phyloP scores from a whole-genome alignment of 2,888 invertebrate species.

The Trichogramma dendrolimi region DNA sequence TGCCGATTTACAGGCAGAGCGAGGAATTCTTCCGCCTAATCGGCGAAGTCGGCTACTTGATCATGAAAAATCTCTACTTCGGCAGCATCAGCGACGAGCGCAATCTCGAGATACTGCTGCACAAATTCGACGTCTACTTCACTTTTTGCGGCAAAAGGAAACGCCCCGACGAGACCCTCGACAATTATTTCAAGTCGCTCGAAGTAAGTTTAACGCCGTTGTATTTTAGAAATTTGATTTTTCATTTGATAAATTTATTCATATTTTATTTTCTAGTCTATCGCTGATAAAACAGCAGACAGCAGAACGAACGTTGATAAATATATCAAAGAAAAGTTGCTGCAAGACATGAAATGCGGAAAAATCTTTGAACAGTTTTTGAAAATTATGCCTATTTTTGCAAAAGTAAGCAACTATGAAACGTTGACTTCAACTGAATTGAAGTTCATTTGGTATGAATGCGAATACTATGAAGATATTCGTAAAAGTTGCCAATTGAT shows the following conservation, averaged over 20 bases:
- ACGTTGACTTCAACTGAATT: constrained; percentile 11
- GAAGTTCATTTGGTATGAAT: constrained; percentile 18
- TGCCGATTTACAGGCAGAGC: constrained; percentile 16
- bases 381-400: neutral
- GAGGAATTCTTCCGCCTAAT: constrained; percentile 5
- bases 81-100: neutral
- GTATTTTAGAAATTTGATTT: neutral
- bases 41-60: constrained; percentile 12
- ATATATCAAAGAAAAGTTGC: constrained; percentile 17
- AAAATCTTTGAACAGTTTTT: constrained; percentile 10
- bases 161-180: constrained; percentile 9
- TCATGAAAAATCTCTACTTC: constrained; percentile 15
- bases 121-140: constrained; percentile 21
- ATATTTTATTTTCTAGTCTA: constrained; percentile 9
- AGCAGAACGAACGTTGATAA: constrained; percentile 1
- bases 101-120: constrained; percentile 6
- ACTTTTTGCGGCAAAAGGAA: constrained; percentile 11
- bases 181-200: constrained; percentile 11
- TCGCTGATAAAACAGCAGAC: constrained; percentile 16
- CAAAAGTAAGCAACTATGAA: constrained; percentile 12
- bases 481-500: neutral
- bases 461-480: neutral
- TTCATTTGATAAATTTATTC: no score
- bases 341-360: constrained; percentile 9
- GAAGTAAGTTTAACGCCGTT: constrained; percentile 8